A percentile compares a stretch with the other conserved stretches of the same genome.
phyloP scores from a whole-genome alignment of 1,140 invertebrate species.

The Planococcus citri region DNA sequence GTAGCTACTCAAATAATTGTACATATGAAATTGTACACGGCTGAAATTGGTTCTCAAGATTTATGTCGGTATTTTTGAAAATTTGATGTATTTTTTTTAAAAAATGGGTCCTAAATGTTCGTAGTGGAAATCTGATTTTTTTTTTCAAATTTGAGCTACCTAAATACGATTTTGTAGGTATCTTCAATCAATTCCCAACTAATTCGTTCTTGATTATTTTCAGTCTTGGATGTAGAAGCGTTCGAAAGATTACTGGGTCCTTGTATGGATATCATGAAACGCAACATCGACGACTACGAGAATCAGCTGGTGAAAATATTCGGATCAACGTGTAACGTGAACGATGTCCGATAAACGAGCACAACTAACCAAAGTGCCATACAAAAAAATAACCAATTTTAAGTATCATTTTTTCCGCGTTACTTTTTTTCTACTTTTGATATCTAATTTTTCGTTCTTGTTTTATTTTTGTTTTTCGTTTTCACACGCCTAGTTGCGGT shows the following conservation, averaged over 20 bases:
- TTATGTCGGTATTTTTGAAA: too few species aligned
- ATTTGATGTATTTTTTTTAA: too few species aligned
- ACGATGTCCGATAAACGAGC: constrained; percentile 85
- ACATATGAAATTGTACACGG: too few species aligned
- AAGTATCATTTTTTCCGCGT: background rate
- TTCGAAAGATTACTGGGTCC: constrained; percentile 96
- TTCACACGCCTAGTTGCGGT: background rate
- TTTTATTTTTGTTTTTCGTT: too few species aligned
- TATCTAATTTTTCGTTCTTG: background rate
- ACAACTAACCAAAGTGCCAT: background rate
- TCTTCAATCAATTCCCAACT: constrained; percentile 28
- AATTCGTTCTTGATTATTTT: constrained; percentile 32
- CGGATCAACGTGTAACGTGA: constrained; percentile 86
- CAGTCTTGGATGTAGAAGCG: constrained; percentile 93
- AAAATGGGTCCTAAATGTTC: too few species aligned
- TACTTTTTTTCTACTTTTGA: constrained; percentile 4
- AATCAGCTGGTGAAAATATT: constrained; percentile 90
- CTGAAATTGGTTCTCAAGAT: too few species aligned
- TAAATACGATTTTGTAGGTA: too few species aligned
- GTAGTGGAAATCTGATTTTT: too few species aligned
- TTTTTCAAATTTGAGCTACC: too few species aligned
- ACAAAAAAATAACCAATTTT: background rate
- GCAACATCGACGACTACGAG: constrained; percentile 94
- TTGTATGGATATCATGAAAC: constrained; percentile 96
- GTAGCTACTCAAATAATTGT: too few species aligned